Conservation (phyloP, 2,888 invertebrate genomes). For the Agrotis exclamationis region DNA sequence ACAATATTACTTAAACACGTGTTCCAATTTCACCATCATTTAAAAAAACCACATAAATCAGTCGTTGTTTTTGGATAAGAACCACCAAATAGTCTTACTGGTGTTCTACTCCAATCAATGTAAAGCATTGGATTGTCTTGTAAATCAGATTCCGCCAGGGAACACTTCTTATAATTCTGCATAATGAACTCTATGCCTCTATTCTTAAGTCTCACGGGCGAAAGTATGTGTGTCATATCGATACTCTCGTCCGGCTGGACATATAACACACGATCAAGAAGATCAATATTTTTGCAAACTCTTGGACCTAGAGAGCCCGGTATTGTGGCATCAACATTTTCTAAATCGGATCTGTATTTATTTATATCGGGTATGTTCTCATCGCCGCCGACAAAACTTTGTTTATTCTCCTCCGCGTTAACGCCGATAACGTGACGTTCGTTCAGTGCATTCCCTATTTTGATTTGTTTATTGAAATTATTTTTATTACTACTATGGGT, state of each 20-base stretch:
- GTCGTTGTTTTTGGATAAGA: slow-evolving; percentile 91
- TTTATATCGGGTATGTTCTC: slow-evolving; percentile 83
- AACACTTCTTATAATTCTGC: slow-evolving; percentile 85
- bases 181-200: slow-evolving; percentile 81
- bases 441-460: slow-evolving; percentile 85
- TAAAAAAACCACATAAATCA: slow-evolving; percentile 91
- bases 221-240: slow-evolving; percentile 79
- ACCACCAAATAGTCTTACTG: slow-evolving; percentile 93
- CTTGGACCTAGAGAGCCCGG: slow-evolving; percentile 77
- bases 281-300: slow-evolving; percentile 82
- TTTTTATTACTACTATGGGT: slow-evolving; percentile 50
- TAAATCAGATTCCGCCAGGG: slow-evolving; percentile 77
- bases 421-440: slow-evolving; percentile 78
- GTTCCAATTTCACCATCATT: slow-evolving; percentile 31
- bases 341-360: slow-evolving; percentile 80
- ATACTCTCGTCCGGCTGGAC: slow-evolving; percentile 84
- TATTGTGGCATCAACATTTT: slow-evolving; percentile 67
- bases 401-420: slow-evolving; percentile 76
- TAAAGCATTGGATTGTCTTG: slow-evolving; percentile 78
- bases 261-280: slow-evolving; percentile 78
- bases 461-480: slow-evolving; percentile 81
- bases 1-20: not conserved
- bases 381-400: slow-evolving; percentile 82
- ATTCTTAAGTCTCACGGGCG: slow-evolving; percentile 80
- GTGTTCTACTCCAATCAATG: slow-evolving; percentile 93